Evolutionary conservation across 2,113 vertebrate species (phyloP).

Genomic region (Steatornis caripensis): DNA sequence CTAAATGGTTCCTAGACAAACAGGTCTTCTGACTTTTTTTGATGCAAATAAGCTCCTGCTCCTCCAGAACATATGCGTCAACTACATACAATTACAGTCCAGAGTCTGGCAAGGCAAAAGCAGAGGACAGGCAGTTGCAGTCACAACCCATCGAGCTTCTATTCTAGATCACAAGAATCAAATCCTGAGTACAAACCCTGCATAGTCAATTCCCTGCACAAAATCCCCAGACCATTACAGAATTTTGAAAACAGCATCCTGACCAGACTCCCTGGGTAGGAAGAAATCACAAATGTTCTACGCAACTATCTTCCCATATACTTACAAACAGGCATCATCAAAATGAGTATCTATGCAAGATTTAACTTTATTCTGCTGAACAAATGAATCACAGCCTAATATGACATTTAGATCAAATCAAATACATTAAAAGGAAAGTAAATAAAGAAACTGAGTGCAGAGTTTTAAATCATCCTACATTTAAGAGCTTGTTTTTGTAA

Average conservation of each 20-base stretch:
- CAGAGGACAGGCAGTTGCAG: neutral
- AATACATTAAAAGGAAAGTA: neutral
- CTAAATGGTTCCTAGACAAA: neutral
- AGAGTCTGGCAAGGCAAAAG: neutral
- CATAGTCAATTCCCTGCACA: neutral
- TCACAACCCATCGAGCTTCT: neutral
- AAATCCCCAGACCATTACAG: neutral
- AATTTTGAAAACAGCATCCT: neutral
- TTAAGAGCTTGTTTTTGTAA: neutral
- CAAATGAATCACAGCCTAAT: neutral
- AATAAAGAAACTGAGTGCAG: neutral
- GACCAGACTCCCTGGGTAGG: neutral
- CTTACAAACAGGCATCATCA: neutral
- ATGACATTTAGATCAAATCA: neutral
- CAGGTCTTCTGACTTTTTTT: neutral
- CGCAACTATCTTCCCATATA: neutral
- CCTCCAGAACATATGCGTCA: neutral
- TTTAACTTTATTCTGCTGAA: neutral
- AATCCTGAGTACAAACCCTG: neutral
- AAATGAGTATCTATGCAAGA: neutral
- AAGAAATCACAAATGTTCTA: neutral
- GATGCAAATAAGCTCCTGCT: neutral
- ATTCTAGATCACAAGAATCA: neutral
- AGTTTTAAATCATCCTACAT: neutral
- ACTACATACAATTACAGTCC: neutral